Conservation (phyloP, 2,888 invertebrate genomes). For the Sepioteuthis lessoniana region DNA sequence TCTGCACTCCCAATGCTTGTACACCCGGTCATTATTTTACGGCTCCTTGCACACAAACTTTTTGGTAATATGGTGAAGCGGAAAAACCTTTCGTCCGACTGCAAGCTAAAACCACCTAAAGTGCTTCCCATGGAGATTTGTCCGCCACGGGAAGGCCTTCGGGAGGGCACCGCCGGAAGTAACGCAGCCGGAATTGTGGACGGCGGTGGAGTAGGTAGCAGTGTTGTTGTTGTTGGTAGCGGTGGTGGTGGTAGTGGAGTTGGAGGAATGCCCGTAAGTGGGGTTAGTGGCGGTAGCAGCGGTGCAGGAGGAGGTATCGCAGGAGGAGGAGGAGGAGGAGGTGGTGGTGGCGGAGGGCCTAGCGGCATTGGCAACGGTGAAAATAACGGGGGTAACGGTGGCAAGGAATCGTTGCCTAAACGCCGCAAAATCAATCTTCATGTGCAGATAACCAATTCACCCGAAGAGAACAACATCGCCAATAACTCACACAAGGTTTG, state of each 20-base stretch:
- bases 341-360: neutral
- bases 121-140: slow-evolving; percentile 62
- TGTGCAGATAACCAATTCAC: slow-evolving; percentile 58
- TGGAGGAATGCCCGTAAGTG: no score
- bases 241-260: neutral
- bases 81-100: slow-evolving; percentile 67
- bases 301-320: slow-evolving; percentile 51
- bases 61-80: slow-evolving; percentile 78
- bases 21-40: slow-evolving; percentile 78
- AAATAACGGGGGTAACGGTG: slow-evolving; percentile 40
- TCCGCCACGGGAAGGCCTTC: slow-evolving; percentile 58
- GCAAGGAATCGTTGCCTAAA: slow-evolving; percentile 51
- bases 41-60: slow-evolving; percentile 78
- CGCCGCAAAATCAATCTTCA: slow-evolving; percentile 58
- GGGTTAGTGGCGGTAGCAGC: neutral
- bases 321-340: neutral
- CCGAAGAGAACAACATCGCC: slow-evolving; percentile 49
- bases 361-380: neutral
- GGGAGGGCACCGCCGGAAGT: slow-evolving; percentile 42
- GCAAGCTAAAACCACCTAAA: slow-evolving; percentile 61
- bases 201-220: neutral
- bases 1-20: slow-evolving; percentile 77
- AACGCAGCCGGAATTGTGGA: neutral
- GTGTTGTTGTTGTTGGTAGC: neutral
- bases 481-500: slow-evolving; percentile 40